Conservation (phyloP, 2,113 vertebrate species). For the Panthera leo region DNA sequence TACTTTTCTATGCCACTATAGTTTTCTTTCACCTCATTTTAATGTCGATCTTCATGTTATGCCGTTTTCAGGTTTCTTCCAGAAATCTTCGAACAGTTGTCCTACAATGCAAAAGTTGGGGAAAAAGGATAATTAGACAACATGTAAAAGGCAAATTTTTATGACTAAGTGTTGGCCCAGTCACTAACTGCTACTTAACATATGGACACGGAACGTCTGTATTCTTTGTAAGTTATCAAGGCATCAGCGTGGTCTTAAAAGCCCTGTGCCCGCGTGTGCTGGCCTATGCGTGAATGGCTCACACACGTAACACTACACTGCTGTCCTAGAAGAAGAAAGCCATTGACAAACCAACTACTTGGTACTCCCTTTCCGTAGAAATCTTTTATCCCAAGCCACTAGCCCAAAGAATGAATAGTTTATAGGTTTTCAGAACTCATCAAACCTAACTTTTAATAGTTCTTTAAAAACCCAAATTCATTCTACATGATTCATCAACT, state of each 20-base stretch:
- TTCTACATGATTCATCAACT: conserved; percentile 60
- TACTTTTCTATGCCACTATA: conserved; percentile 95
- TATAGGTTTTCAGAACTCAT: conserved; percentile 73
- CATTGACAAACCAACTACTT: conserved; percentile 41
- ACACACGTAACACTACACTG: background rate
- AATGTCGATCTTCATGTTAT: conserved; percentile 94
- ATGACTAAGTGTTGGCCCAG: conserved; percentile 81
- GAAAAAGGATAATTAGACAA: conserved; percentile 86
- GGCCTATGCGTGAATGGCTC: conserved; percentile 33
- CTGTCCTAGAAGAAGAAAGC: conserved; percentile 56
- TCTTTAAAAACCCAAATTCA: conserved; percentile 77
- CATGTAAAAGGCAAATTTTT: conserved; percentile 75
- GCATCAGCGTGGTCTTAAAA: conserved; percentile 65
- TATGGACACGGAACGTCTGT: conserved; percentile 55
- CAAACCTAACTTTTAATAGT: conserved; percentile 77
- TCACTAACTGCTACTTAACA: conserved; percentile 82
- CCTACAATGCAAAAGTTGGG: conserved; percentile 89
- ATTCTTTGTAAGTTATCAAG: conserved; percentile 49
- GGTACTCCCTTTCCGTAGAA: conserved; percentile 72
- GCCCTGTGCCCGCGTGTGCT: conserved; percentile 55
- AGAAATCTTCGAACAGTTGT: conserved; percentile 87
- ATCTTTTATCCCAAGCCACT: conserved; percentile 75
- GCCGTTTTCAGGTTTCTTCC: conserved; percentile 90
- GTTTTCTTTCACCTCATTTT: conserved; percentile 99
- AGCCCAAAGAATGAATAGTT: conserved; percentile 74